Conservation (phyloP, 2,113 vertebrate genomes). For the Sinocyclocheilus anophthalmus region DNA sequence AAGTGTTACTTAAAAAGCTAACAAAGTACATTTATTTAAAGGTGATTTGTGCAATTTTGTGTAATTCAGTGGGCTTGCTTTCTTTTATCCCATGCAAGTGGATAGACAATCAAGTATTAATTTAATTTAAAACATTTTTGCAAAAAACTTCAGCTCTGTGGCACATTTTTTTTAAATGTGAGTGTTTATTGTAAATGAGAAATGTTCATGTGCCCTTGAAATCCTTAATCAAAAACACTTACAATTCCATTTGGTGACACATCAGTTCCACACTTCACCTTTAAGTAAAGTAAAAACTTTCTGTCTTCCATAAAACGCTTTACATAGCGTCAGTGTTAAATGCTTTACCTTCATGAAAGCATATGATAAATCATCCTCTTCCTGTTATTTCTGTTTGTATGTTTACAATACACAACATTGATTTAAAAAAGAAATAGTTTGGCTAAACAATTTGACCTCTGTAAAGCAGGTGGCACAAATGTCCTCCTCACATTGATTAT, state of each 20-base stretch:
- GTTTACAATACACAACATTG: slow-evolving; percentile 7
- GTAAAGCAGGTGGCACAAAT: slow-evolving; percentile 25
- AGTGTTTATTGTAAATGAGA: neutral
- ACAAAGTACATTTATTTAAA: neutral
- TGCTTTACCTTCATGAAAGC: neutral
- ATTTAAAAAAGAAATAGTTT: neutral
- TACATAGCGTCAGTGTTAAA: neutral
- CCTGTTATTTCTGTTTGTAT: neutral
- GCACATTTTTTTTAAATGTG: neutral
- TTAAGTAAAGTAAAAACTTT: neutral
- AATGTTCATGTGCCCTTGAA: neutral
- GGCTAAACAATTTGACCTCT: slow-evolving; percentile 7
- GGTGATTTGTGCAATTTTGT: neutral
- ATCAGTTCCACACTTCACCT: neutral
- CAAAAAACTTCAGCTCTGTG: neutral
- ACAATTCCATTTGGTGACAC: neutral
- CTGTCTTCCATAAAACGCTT: neutral
- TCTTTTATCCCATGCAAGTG: neutral
- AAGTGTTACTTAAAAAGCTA: neutral
- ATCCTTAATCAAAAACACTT: too few species aligned
- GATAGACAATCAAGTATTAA: neutral
- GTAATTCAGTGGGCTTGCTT: neutral
- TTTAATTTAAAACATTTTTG: neutral
- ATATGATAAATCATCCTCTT: neutral
- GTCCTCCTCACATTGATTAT: neutral